Evolutionary conservation across 1,140 invertebrate species (phyloP), one percentile per base, ranked within the genome.

Genomic region (Zaprionus vittiger): DNA sequence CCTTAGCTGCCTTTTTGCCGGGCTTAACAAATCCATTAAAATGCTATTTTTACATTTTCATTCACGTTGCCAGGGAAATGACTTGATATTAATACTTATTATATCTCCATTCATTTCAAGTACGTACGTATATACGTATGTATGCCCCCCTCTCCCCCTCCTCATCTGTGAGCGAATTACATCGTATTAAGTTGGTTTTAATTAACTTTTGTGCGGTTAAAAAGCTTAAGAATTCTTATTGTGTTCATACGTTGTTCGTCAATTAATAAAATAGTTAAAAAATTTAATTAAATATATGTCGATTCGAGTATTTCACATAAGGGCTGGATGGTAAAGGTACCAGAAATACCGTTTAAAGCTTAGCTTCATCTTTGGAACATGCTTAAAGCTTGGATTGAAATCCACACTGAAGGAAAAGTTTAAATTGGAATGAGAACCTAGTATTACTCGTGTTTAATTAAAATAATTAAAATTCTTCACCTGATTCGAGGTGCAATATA

Each of bases 21-120:
- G n/a, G 54, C 55, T 72, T 65, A 76, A 76, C 68, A 76, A 72
- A 72, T 76, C 72, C 69, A 76, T 76, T 76, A 76, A 65, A 76
- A 72, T 76, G 68, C 64, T 61, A 76, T 72, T 76, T 72, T 76
- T 60, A 76, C 56, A 65, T 71, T 74, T 56, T 22, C 38, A n/a
- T 22, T 7, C 17, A 11, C 31, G 67, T 49, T 67, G 56, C 24
- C 65, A 49, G 65, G 15, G 59, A 70, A 75, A 75, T 75, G 73
- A 60, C 67, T 75, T 75, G 38, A 71, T 75, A 75, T 71, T 75
- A 75, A 63, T 75, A 56, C 60, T 71, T 26, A 49, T 75, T 57
- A 66, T 56, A 66, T 31, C 3, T 28, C 14, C 26, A 4, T 56
- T 66, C 26, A 28, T n/a, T 26, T 22, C 20, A 22, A 63, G 26